Conservation (phyloP, 2,888 invertebrate species). For the Beris chalybata region DNA sequence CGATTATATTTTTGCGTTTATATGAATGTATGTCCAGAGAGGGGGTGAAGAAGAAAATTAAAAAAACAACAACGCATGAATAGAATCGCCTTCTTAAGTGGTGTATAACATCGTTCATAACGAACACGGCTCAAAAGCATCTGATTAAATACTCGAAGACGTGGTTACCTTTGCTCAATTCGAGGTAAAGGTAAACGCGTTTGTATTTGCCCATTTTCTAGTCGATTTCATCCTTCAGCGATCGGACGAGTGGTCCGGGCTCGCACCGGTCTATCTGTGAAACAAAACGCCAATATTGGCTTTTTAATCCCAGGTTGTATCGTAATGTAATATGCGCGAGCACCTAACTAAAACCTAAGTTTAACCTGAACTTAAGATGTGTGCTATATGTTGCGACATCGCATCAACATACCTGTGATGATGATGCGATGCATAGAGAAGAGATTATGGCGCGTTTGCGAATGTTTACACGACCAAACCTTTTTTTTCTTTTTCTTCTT, state of each 20-base stretch:
- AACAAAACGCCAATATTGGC: slow-evolving; percentile 31
- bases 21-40: slow-evolving; percentile 9
- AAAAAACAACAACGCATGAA: neutral
- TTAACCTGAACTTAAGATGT: no score
- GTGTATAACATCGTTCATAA: slow-evolving; percentile 24
- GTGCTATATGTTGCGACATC: no score
- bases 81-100: slow-evolving; percentile 18
- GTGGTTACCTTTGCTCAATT: slow-evolving; percentile 18
- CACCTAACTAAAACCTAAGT: neutral
- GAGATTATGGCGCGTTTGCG: no score
- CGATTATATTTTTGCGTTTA: slow-evolving; percentile 28
- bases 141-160: slow-evolving; percentile 30
- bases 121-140: slow-evolving; percentile 26
- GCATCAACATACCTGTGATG: no score
- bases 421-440: no score
- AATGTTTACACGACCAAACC: no score
- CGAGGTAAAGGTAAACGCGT: slow-evolving; percentile 23
- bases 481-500: no score
- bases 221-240: slow-evolving; percentile 34
- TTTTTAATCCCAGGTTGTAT: slow-evolving; percentile 14
- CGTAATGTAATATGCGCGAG: slow-evolving; percentile 27
- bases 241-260: slow-evolving; percentile 21
- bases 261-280: slow-evolving; percentile 14
- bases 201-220: slow-evolving; percentile 38
- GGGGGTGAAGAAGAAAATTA: slow-evolving; percentile 14